Base-by-base conservation (phyloP, 2,888 invertebrate species). In the Archips crataeganus region DNA sequence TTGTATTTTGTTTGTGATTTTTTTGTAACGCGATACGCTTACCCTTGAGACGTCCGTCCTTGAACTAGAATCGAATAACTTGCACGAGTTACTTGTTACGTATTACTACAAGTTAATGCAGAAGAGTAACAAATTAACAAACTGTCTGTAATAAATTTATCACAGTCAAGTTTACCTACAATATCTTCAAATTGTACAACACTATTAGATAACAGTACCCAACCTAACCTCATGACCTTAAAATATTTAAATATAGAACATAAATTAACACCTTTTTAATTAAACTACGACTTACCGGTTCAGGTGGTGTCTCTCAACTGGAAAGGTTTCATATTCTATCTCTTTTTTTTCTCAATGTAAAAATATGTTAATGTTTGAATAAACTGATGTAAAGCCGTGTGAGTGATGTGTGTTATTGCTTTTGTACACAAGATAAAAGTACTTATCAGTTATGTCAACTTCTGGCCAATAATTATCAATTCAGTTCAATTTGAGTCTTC, bases 41-140 rank as follows among this genome's bases (percentile, higher is more conserved):
- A 92, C 87, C 93, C 93, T 94, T 92, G 91, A 87, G 78, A 79
- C 82, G 87, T 78, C 86, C 90, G 92, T 82, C 93, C 93, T 93
- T 93, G 93, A 93, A 90, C 85, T 83, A 78, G 77, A 78, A 77
- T 68, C 76, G 78, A 84, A 88, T 88, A 87, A 88, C 79, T 77
- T 79, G 75, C 65, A 51, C 11, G 36, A 23, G 74, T 68, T 69
- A 49, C 74, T 76, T 39, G 69, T 69, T 77, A 75, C 76, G 80
- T 78, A 60, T 59, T 57, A 63, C 63, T 71, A 75, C 71, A 23
- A n/a, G 23, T 75, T 69, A 61, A 49, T 67, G 57, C 71, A 72
- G 75, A 74, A 79, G 74, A 74, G 71, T 60, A 51, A 2, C 54
- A 54, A 54, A 54, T 23, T 15, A 45, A 65, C 70, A 60, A 61